phyloP scores from a whole-genome alignment of 1,140 invertebrate genomes.

The Eupeodes corollae region DNA sequence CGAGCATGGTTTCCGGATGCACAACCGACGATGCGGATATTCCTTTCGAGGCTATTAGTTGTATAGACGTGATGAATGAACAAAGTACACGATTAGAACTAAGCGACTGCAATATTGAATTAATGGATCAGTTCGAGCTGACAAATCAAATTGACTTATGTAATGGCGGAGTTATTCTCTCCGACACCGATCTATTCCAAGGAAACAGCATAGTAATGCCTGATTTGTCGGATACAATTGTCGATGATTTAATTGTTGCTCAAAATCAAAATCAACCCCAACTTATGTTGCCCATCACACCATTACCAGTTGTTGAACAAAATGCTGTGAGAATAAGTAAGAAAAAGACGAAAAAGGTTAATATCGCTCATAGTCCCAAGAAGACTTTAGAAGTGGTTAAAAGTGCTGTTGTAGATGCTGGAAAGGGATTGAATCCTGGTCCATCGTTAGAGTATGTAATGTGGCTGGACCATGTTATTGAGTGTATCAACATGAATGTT shows the following conservation, averaged over 20 bases:
- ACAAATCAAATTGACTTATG: slow-evolving; percentile 30
- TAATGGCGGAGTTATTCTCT: slow-evolving; percentile 26
- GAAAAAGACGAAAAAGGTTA: slow-evolving; percentile 18
- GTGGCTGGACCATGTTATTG: slow-evolving; percentile 32
- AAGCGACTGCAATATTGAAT: slow-evolving; percentile 28
- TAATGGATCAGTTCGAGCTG: slow-evolving; percentile 31
- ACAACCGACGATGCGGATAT: slow-evolving; percentile 12
- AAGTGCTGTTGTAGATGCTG: neutral
- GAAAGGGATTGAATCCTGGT: neutral
- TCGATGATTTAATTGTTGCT: neutral
- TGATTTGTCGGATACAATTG: slow-evolving; percentile 4
- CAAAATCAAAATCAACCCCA: neutral
- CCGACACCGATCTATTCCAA: slow-evolving; percentile 8
- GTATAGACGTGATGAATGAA: neutral
- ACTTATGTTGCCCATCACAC: neutral
- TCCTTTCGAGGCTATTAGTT: neutral
- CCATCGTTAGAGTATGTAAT: slow-evolving; percentile 21
- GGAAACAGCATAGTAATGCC: slow-evolving; percentile 2
- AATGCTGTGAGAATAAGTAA: slow-evolving; percentile 20
- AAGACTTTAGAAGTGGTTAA: slow-evolving; percentile 18
- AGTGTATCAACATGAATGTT: slow-evolving; percentile 20
- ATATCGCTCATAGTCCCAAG: slow-evolving; percentile 20
- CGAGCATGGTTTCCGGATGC: slow-evolving; percentile 23
- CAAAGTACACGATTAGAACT: slow-evolving; percentile 14
- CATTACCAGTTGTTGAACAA: slow-evolving; percentile 13